Percentiles rank a stretch among this genome's conserved stretches.
These are phyloP conservation scores for Sylvietta virens DNA, from an alignment of 2,113 vertebrate species.

Conservation along the genomic window DNA sequence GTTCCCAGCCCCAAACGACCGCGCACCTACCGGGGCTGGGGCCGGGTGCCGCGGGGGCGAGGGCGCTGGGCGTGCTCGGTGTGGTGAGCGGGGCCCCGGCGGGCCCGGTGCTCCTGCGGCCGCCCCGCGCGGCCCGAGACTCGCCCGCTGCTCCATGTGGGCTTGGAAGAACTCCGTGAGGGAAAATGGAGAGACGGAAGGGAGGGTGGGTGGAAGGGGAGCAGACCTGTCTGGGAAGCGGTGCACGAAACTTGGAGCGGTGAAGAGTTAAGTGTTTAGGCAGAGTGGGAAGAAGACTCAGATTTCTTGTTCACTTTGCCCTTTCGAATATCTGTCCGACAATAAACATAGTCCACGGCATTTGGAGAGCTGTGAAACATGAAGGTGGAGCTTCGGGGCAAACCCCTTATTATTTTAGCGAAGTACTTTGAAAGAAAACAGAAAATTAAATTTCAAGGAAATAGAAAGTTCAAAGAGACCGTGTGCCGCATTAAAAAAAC, in stretches of 20 bases:
- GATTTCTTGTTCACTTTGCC: not conserved
- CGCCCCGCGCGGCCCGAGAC: not conserved
- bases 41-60: not conserved
- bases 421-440: not conserved
- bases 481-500: not conserved
- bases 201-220: no score
- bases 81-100: not conserved
- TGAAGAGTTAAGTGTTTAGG: not conserved
- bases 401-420: not conserved
- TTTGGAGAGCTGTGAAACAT: not conserved
- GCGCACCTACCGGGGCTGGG: not conserved
- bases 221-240: no score
- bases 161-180: rapidly evolving
- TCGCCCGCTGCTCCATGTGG: rapidly evolving
- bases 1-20: rapidly evolving
- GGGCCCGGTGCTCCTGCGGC: not conserved
- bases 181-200: not conserved
- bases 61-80: rapidly evolving
- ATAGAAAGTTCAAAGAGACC: not conserved
- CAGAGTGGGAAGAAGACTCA: not conserved
- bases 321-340: not conserved
- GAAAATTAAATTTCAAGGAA: not conserved
- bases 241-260: not conserved
- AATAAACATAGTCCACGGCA: rapidly evolving
- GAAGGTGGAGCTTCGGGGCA: not conserved